Evolutionary conservation across 2,888 invertebrate genomes (phyloP), one percentile per base, ranked within the genome.

Genomic region (Megamerina dolium): DNA sequence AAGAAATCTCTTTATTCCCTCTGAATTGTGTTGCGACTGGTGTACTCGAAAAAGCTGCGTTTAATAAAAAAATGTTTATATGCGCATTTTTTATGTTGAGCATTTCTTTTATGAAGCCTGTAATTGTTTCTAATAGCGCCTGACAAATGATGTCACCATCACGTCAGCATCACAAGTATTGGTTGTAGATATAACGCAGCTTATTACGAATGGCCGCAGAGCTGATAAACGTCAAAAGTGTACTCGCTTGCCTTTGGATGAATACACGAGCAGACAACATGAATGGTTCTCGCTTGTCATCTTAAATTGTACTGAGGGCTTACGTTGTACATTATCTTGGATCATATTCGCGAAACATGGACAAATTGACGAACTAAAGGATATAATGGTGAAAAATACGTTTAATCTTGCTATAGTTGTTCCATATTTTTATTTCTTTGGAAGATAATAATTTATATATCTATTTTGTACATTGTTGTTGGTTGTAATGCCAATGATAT

Each of bases 311-410:
- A 20, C 21, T 4, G 12, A 21, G 2, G 50, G 51, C 4, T 21
- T 51, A 10, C 44, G 43, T 14, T 52, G 12, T 50, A 29, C 20
- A 37, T 50, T 4, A 27, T 29, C 8, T 10, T 46, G 18, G 38
- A 42, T 14, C 37, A 37, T 0, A 18, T 37, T 29, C n/a, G 33
- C 4, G 31, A 49, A 4, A 8, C 88, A 93, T 66, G 89, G 87
- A 12, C 90, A 94, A 68, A 75, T 95, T 43, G 92, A 91, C 70
- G 95, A 95, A 72, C 74, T 96, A 10, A 94, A 92, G 70, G 85
- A 91, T 62, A 94, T 95, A 51, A 91, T 95, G 90, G 92, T 95
- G 33, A 85, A 88, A 74, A 95, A 95, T 76, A 70, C 74, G 50
- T 50, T 27, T 23, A 16, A 19, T 14, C n/a, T n/a, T n/a, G 4